These are phyloP conservation scores for Ciona savignyi DNA, from an alignment of 23 tunicate genomes.

Conservation along the genomic window DNA sequence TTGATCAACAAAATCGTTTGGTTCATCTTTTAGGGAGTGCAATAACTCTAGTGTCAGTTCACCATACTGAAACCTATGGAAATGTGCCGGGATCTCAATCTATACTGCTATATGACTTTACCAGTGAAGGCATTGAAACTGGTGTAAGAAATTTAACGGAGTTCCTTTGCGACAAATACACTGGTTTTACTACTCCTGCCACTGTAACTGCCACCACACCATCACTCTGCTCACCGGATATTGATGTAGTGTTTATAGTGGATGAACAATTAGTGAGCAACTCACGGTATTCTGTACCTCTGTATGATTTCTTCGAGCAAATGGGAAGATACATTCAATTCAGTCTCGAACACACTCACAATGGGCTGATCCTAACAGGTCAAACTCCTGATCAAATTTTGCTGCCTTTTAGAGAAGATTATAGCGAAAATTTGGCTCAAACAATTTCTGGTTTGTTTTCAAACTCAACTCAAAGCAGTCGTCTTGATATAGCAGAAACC, in stretches of 20 bases:
- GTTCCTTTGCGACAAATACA: background rate
- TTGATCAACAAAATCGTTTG: too few relatives aligned
- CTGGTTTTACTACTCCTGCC: background rate
- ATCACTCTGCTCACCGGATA: background rate
- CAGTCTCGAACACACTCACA: background rate
- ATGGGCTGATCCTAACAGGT: slow-evolving; percentile 20
- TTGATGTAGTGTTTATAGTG: slow-evolving; percentile 21
- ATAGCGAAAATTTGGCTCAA: too few relatives aligned
- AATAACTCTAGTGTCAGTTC: too few relatives aligned
- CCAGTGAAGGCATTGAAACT: too few relatives aligned
- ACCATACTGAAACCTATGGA: too few relatives aligned
- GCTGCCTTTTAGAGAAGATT: too few relatives aligned
- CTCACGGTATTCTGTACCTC: background rate
- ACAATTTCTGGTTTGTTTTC: too few relatives aligned
- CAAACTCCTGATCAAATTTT: background rate
- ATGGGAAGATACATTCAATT: slow-evolving; percentile 2
- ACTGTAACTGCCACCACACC: background rate
- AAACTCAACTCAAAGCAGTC: too few relatives aligned
- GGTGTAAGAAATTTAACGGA: background rate
- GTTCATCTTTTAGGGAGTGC: too few relatives aligned
- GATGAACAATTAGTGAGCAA: slow-evolving; percentile 15
- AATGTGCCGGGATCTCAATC: too few relatives aligned
- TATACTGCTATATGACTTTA: too few relatives aligned
- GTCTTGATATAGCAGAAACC: background rate
- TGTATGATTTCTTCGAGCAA: background rate